Conservation (phyloP, 2,797 vertebrate species). For the Salarias fasciatus region DNA sequence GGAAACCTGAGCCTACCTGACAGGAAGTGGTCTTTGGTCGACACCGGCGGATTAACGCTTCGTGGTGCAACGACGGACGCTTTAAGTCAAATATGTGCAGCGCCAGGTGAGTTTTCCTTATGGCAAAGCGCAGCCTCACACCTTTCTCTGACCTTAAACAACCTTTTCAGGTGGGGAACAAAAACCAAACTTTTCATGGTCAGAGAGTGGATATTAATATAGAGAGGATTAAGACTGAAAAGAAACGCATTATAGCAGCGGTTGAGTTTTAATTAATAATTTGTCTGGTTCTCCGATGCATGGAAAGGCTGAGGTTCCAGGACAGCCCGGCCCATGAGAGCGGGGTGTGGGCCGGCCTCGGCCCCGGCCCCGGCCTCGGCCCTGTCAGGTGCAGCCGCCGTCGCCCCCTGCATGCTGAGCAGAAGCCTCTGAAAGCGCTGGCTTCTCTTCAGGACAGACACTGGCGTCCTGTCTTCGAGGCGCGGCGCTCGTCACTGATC, state of each 20-base stretch:
- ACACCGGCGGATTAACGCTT: conserved; percentile 32
- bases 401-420: conserved; percentile 71
- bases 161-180: too few species aligned
- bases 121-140: background rate
- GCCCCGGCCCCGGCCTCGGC: conserved; percentile 39
- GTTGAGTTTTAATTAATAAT: too few species aligned
- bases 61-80: conserved; percentile 9
- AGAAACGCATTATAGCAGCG: too few species aligned
- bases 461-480: conserved; percentile 72
- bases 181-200: conserved; percentile 68
- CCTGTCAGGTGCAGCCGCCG: conserved; percentile 64
- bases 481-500: conserved; percentile 62
- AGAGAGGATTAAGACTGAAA: too few species aligned
- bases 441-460: conserved; percentile 67
- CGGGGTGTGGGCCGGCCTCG: conserved; percentile 32
- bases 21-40: conserved; percentile 70
- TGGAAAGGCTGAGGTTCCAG: conserved; percentile 8
- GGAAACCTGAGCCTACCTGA: conserved; percentile 62
- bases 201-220: too few species aligned
- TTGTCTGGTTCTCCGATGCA: background rate
- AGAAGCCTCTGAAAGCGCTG: conserved; percentile 62
- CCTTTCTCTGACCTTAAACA: background rate
- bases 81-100: background rate
- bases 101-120: conserved; percentile 5
- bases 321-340: conserved; percentile 24